A percentile compares a stretch with the other conserved stretches of the same genome.
phyloP scores from a whole-genome alignment of 2,888 invertebrate species.

The Drosophila monieri region DNA sequence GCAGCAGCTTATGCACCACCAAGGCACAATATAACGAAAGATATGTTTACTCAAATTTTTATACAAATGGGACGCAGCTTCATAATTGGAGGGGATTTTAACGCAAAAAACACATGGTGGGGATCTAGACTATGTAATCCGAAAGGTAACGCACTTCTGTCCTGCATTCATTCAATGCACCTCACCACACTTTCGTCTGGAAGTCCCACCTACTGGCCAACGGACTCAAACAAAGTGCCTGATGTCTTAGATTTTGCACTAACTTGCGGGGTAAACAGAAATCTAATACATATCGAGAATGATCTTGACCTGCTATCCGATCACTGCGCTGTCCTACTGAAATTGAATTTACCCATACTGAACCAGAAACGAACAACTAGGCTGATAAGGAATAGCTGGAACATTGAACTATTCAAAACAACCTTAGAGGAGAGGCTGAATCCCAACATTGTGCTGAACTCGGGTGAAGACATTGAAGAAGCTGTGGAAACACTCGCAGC shows the following conservation, averaged over 20 bases:
- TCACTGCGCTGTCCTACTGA: neutral
- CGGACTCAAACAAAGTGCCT: neutral
- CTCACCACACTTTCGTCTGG: too few species aligned
- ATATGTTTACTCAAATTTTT: neutral
- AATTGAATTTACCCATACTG: neutral
- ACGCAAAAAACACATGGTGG: constrained; percentile 3
- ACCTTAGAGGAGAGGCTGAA: neutral
- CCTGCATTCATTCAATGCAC: neutral
- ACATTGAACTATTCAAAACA: neutral
- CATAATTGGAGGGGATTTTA: constrained; percentile 4
- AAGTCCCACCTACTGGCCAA: neutral
- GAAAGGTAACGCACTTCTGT: constrained; percentile 1
- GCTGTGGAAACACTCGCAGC: neutral
- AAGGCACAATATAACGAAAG: too few species aligned
- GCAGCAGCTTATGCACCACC: too few species aligned
- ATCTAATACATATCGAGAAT: too few species aligned
- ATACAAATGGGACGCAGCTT: constrained; percentile 2
- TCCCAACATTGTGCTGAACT: constrained; percentile 1
- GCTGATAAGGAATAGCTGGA: neutral
- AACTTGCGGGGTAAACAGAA: neutral
- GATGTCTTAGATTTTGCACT: constrained; percentile 1
- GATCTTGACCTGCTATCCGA: neutral
- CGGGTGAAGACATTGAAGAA: neutral
- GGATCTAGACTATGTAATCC: constrained; percentile 5
- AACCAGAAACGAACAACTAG: neutral